Conservation (phyloP, 2,888 invertebrate genomes). For the Drepanosiphum platanoidis region DNA sequence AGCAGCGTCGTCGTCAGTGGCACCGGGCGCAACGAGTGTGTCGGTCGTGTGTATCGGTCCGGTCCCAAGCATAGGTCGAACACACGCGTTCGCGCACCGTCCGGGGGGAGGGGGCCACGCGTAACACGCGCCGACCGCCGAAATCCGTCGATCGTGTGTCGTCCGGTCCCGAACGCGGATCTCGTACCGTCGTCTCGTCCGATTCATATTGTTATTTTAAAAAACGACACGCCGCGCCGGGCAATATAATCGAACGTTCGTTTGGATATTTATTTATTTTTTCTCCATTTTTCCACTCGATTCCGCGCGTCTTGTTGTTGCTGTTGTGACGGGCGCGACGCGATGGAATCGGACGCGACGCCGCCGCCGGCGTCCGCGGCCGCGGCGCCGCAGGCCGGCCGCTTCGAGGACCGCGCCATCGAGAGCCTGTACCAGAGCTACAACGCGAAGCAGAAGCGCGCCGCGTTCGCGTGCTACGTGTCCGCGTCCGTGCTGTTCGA, state of each 20-base stretch:
- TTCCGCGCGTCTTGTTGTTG: no score
- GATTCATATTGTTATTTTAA: background rate
- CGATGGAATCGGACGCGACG: background rate
- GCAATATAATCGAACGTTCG: no score
- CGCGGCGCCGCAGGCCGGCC: background rate
- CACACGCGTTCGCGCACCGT: constrained; percentile 35
- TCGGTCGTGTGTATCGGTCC: constrained; percentile 47
- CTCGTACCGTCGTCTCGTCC: background rate
- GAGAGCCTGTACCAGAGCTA: constrained; percentile 79
- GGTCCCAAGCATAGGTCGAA: constrained; percentile 30
- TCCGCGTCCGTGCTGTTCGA: constrained; percentile 76
- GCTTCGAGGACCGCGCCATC: constrained; percentile 68
- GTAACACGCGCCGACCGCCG: constrained; percentile 26
- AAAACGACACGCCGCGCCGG: background rate
- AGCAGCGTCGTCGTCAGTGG: constrained; percentile 56
- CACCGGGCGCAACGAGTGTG: constrained; percentile 61
- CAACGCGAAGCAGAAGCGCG: constrained; percentile 77
- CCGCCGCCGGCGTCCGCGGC: background rate
- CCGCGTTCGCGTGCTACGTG: constrained; percentile 77
- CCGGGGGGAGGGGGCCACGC: constrained; percentile 40
- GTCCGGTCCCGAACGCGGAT: background rate
- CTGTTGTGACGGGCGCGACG: background rate
- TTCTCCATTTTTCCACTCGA: no score
- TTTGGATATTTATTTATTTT: no score
- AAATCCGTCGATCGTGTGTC: background rate